Evolutionary conservation across 2,888 invertebrate species (phyloP), one percentile per base, ranked within the genome.

Genomic region (Sinodicranocentrus sp.): DNA sequence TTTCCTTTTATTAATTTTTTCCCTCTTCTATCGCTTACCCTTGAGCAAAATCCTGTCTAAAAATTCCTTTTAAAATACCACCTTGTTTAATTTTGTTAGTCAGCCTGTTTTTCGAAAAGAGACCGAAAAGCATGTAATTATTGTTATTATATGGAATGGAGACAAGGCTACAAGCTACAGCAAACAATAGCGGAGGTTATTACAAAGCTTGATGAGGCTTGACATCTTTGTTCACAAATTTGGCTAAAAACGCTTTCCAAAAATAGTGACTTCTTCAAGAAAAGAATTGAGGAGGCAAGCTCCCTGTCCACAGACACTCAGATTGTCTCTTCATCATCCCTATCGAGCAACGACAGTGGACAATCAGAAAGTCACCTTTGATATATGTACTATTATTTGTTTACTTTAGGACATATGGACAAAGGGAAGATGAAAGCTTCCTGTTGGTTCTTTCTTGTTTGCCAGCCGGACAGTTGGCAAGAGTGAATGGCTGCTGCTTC

Each of bases 391-490:
- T 21, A 57, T 19, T 23, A 65, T 39, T 65, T 65, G 65, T 65
- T 65, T 65, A 65, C 39, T 65, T 65, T 39, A 26, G 25, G n/a
- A 5, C 1, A 61, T 61, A 33, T 33, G 1, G 48, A 68, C 48
- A 68, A 68, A 25, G 17, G 44, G 23, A 78, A 70, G 70, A 78
- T 63, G 78, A 71, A 70, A 78, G 77, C 52, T 71, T 78, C 71
- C 70, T 78, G 71, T 71, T 71, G 71, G 59, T 78, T 70, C n/a
- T 57, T 52, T n/a, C 52, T 52, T 57, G 57, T 57, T 57, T 71
- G 28, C 52, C 48, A 26, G 26, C 19, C 44, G 63, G 54, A 54
- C 76, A 75, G 39, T 52, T 54, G 25, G 28, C 54, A 68, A 67
- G 10, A 21, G 3, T 67, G 33, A 10, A 33, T 10, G 10, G 33